A percentile compares a stretch with the other conserved stretches of the same genome.
These are phyloP conservation scores for Gavialis gangeticus DNA, from an alignment of 2,113 vertebrate genomes.

Conservation along the genomic window DNA sequence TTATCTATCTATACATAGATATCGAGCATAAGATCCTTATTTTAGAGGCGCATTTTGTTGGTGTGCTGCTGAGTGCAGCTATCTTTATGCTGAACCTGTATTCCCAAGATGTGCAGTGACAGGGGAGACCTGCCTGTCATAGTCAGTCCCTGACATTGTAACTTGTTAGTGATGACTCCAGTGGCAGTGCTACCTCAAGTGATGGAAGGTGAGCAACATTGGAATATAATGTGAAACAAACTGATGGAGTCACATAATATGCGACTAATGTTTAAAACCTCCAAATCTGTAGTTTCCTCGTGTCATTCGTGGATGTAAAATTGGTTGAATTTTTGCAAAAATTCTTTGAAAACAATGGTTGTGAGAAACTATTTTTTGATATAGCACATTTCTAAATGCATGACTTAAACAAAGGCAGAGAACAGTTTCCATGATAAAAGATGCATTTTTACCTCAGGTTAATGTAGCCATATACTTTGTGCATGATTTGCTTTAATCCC, in stretches of 20 bases:
- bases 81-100: background rate
- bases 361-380: background rate
- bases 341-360: background rate
- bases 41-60: background rate
- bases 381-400: background rate
- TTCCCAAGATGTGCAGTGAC: background rate
- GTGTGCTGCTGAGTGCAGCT: background rate
- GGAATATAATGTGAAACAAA: background rate
- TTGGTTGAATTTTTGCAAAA: background rate
- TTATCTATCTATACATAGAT: background rate
- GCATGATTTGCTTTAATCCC: background rate
- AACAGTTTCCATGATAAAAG: background rate
- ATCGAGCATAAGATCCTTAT: background rate
- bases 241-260: background rate
- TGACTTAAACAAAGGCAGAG: background rate
- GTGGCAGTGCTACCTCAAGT: background rate
- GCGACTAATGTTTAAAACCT: background rate
- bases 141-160: background rate
- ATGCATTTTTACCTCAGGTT: background rate
- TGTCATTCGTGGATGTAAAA: background rate
- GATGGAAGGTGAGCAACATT: background rate
- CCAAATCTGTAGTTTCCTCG: background rate
- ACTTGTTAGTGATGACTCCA: background rate
- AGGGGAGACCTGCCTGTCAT: background rate
- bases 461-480: background rate